Percentiles rank a stretch among this genome's conserved stretches.
These are phyloP conservation scores for Scolopax rusticola DNA, from an alignment of 2,797 vertebrate species.

Conservation along the genomic window DNA sequence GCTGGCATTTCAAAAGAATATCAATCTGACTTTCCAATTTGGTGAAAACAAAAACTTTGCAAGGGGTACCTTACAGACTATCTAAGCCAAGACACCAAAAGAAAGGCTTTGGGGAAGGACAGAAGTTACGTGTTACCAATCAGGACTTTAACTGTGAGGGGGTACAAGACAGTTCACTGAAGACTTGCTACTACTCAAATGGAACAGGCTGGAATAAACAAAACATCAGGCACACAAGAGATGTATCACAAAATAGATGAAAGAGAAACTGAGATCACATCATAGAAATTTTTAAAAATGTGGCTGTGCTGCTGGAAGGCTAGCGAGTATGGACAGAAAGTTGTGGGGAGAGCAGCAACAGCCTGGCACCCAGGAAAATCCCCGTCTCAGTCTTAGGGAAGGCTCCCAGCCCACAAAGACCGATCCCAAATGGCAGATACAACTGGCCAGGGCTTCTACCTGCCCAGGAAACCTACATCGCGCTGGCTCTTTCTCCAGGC, in stretches of 20 bases:
- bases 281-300: background rate
- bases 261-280: background rate
- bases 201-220: background rate
- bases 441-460: accelerated
- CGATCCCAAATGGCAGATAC: background rate
- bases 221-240: background rate
- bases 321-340: background rate
- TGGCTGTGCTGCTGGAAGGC: background rate
- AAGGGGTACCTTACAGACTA: background rate
- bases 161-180: background rate
- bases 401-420: background rate
- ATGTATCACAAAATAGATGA: no score
- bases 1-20: background rate
- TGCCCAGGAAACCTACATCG: background rate
- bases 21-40: background rate
- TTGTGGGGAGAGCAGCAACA: background rate
- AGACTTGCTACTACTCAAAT: background rate
- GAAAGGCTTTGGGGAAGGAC: background rate
- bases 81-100: background rate
- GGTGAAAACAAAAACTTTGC: background rate
- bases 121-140: background rate
- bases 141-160: background rate
- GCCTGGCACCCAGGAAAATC: background rate
- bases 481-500: background rate
- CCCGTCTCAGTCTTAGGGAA: background rate